A percentile compares a stretch with the other conserved stretches of the same genome.
phyloP scores from a whole-genome alignment of 2,113 vertebrate genomes.

The Corythornis madagascariensis region DNA sequence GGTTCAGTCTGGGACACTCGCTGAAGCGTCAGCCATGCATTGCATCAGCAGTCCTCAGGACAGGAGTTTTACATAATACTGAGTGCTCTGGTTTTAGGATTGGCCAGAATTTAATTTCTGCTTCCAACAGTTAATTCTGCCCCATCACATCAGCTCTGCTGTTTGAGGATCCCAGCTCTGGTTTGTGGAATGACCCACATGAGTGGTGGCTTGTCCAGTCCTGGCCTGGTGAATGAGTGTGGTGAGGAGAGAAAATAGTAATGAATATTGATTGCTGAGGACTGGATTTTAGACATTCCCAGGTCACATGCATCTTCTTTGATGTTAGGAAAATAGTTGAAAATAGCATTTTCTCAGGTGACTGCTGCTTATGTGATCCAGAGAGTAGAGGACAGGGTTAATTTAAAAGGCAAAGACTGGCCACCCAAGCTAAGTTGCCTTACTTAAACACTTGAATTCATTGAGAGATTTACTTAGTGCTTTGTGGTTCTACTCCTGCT shows the following conservation, averaged over 20 bases:
- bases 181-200: not conserved
- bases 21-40: not conserved
- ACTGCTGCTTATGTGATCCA: not conserved
- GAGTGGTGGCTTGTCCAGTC: not conserved
- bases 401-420: not conserved
- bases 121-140: not conserved
- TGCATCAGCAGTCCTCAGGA: not conserved
- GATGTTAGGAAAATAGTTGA: not conserved
- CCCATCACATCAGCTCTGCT: not conserved
- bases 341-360: not conserved
- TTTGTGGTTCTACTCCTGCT: not conserved
- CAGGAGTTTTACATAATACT: not conserved
- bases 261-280: not conserved
- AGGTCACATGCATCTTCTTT: not conserved
- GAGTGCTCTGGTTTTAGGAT: not conserved
- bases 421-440: not conserved
- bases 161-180: fast-evolving
- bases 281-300: not conserved
- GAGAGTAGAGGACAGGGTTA: not conserved
- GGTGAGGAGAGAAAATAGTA: not conserved
- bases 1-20: fast-evolving
- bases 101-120: not conserved
- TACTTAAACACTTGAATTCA: not conserved
- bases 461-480: not conserved
- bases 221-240: not conserved